Percentiles rank a stretch among this genome's conserved stretches.
Evolutionary conservation across 1,140 invertebrate species (phyloP).

Genomic region (Limonius californicus): DNA sequence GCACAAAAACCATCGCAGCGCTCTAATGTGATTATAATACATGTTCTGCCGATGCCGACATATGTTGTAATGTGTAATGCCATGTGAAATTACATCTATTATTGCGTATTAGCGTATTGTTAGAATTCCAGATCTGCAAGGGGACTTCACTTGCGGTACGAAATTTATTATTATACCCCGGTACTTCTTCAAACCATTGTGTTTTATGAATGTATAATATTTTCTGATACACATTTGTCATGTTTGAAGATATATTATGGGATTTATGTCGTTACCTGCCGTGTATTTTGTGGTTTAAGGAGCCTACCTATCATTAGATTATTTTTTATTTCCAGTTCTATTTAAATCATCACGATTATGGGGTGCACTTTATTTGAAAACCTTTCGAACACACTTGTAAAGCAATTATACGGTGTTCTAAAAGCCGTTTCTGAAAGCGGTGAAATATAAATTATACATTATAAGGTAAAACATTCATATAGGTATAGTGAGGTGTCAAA

Average conservation of each 20-base stretch:
- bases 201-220: neutral
- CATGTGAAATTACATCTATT: slow-evolving; percentile 19
- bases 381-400: too few species aligned
- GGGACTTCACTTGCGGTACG: slow-evolving; percentile 12
- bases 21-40: slow-evolving; percentile 28
- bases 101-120: slow-evolving; percentile 20
- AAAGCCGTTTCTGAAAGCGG: too few species aligned
- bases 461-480: too few species aligned
- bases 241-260: neutral
- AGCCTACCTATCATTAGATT: neutral
- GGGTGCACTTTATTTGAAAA: too few species aligned
- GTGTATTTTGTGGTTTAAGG: too few species aligned
- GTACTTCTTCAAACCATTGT: slow-evolving; percentile 10
- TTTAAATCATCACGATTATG: too few species aligned
- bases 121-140: slow-evolving; percentile 9
- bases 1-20: slow-evolving; percentile 4
- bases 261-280: too few species aligned
- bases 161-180: slow-evolving; percentile 15
- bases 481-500: too few species aligned
- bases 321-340: neutral
- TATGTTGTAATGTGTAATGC: slow-evolving; percentile 21
- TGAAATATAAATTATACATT: too few species aligned
- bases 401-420: too few species aligned
- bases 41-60: slow-evolving; percentile 9
- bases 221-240: slow-evolving; percentile 3